Base-by-base conservation (phyloP, 64 coral and sea anemone genomes). In the Pocillopora verrucosa region DNA sequence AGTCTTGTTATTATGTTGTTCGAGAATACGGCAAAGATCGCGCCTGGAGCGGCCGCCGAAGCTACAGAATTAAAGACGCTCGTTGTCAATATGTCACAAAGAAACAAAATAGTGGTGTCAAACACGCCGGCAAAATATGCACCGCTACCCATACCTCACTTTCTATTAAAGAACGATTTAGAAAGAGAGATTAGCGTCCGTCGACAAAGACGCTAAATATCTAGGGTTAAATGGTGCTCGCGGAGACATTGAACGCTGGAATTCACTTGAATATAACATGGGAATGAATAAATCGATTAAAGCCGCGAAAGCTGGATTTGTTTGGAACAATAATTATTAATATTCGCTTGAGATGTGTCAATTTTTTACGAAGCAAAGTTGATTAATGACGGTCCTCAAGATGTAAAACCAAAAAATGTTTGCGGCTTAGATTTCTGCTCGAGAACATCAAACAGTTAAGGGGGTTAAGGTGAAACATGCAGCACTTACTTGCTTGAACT, bases 401-500 rank as follows among this genome's bases (percentile, higher is more conserved):
- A 85, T 72, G 35, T 65, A 85, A 85, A 85, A 56, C 63, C 82
- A 38, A 17, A 85, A 63, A 85, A 70, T 45, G 82, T 22, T 65
- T 85, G 36, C 15, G 35, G 36, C 65, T 85, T 72, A 57, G 63
- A 56, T 85, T 85, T 85, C 62, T 72, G 82, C 63, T 85, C 58
- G 63, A 85, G 36, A 72, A 85, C 70, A 85, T 70, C 82, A 85
- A 85, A 85, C 65, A 72, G 10, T 85, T 72, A 20, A 85, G 68
- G 34, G 36, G 63, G 36, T 73, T 88, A 22, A 37, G 22, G 26
- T 45, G 16, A 77, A 61, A 76, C 62, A 17, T 61, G 62, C 38
- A 73, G 62, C 38, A 73, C 56, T 82, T 96, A 96, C 95, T 89
- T 96, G 95, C 86, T 96, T 96, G 72, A 96, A 96, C 72, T 96